These are phyloP conservation scores for Cinclus mexicanus DNA, from an alignment of 2,113 vertebrate genomes.

Conservation along the genomic window DNA sequence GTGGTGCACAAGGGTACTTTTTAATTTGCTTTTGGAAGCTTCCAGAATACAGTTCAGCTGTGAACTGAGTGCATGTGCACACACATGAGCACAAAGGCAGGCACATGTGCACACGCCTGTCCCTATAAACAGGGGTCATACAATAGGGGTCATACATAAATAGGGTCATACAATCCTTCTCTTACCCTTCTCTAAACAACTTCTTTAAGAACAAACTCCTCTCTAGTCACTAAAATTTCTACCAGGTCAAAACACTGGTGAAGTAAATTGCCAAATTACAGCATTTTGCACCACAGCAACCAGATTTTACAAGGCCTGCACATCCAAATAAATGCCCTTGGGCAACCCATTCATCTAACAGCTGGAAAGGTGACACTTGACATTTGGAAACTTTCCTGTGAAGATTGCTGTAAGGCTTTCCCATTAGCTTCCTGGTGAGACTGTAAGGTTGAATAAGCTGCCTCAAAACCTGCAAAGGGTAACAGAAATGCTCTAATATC, in stretches of 20 bases:
- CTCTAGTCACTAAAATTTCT: slow-evolving; percentile 12
- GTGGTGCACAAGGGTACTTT: neutral
- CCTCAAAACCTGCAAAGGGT: slow-evolving; percentile 79
- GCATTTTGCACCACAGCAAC: slow-evolving; percentile 64
- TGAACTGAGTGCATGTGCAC: neutral
- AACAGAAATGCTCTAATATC: slow-evolving; percentile 69
- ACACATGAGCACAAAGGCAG: neutral
- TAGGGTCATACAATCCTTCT: neutral
- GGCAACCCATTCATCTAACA: slow-evolving; percentile 83
- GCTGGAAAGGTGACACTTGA: slow-evolving; percentile 83
- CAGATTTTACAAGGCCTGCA: slow-evolving; percentile 73
- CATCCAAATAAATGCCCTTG: slow-evolving; percentile 79
- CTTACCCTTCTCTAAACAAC: neutral
- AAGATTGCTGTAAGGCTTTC: slow-evolving; percentile 81
- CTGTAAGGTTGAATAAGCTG: slow-evolving; percentile 80
- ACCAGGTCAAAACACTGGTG: slow-evolving; percentile 28
- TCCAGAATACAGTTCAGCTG: neutral
- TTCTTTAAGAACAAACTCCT: neutral
- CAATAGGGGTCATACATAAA: too few relatives aligned
- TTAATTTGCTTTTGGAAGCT: neutral
- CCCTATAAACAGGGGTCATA: neutral
- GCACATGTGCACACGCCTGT: neutral
- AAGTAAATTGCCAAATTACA: slow-evolving; percentile 71
- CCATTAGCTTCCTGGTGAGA: slow-evolving; percentile 83
- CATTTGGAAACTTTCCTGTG: slow-evolving; percentile 80